Evolutionary conservation across 2,888 invertebrate genomes (phyloP).

Genomic region (Drosophila putrida): DNA sequence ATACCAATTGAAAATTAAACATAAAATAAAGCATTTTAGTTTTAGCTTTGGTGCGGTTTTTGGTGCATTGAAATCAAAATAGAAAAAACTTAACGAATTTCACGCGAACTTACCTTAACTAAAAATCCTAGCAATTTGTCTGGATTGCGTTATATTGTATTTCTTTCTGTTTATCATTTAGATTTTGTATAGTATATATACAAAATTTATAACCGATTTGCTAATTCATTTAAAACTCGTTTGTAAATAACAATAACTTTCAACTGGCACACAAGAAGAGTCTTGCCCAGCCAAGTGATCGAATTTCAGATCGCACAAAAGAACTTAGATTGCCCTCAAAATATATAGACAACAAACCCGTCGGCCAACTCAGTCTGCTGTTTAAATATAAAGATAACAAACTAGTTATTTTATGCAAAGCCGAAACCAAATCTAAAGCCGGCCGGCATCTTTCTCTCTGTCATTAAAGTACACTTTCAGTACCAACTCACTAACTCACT

Average conservation of each 20-base stretch:
- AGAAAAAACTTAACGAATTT: constrained; percentile 58
- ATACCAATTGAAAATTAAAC: constrained; percentile 22
- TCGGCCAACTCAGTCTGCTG: constrained; percentile 26
- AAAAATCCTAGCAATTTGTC: constrained; percentile 67
- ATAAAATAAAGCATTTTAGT: constrained; percentile 43
- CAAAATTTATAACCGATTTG: constrained; percentile 47
- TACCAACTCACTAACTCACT: constrained; percentile 15
- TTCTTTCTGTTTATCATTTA: constrained; percentile 35
- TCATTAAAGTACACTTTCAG: constrained; percentile 17
- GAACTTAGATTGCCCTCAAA: constrained; percentile 33
- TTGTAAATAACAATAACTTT: constrained; percentile 43
- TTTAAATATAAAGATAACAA: constrained; percentile 34
- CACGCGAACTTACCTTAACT: constrained; percentile 80
- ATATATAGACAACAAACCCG: constrained; percentile 31
- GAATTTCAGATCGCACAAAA: constrained; percentile 51
- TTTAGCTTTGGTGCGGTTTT: constrained; percentile 68
- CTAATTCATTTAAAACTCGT: constrained; percentile 65
- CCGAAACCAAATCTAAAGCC: constrained; percentile 37
- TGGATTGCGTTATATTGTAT: constrained; percentile 51
- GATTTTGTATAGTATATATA: constrained; percentile 37
- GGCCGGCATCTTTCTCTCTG: constrained; percentile 43
- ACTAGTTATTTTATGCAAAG: constrained; percentile 39
- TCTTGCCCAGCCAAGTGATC: constrained; percentile 35
- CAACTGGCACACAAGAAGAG: constrained; percentile 32
- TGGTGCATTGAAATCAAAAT: constrained; percentile 68